phyloP scores from a whole-genome alignment of 2,888 invertebrate genomes.

The Apomyelois bistriatella region DNA sequence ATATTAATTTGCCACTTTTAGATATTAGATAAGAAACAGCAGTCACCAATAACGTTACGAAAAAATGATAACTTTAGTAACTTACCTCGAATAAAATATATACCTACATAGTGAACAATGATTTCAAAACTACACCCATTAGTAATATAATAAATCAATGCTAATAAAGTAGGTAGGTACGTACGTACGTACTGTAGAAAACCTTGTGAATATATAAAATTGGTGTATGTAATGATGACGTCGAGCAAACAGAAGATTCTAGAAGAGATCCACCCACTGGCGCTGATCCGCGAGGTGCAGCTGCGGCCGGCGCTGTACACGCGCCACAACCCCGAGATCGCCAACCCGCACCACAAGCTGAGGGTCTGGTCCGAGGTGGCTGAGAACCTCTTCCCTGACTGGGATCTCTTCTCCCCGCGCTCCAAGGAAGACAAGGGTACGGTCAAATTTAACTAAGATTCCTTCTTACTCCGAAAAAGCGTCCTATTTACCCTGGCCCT shows the following conservation, averaged over 20 bases:
- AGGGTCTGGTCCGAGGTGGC: slow-evolving; percentile 42
- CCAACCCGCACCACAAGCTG: slow-evolving; percentile 30
- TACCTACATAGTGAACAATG: too few species aligned
- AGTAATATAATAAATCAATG: too few species aligned
- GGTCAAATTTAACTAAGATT: background rate
- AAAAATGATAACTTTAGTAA: too few species aligned
- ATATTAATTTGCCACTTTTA: too few species aligned
- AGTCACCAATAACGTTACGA: too few species aligned
- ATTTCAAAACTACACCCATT: too few species aligned
- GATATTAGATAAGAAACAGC: too few species aligned
- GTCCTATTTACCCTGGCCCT: too few species aligned
- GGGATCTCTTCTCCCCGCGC: slow-evolving; percentile 25
- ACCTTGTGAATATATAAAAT: background rate
- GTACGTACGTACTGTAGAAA: too few species aligned
- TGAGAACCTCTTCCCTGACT: slow-evolving; percentile 32
- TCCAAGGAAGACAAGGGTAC: slow-evolving; percentile 32
- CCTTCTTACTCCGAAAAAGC: too few species aligned
- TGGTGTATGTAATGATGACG: slow-evolving; percentile 10
- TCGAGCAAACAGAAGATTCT: slow-evolving; percentile 29
- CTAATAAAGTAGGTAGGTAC: too few species aligned
- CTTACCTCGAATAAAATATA: too few species aligned
- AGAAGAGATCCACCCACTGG: slow-evolving; percentile 40
- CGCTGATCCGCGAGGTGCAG: slow-evolving; percentile 43
- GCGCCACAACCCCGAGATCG: slow-evolving; percentile 31
- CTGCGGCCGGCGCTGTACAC: slow-evolving; percentile 42